Percentiles rank a stretch among this genome's conserved stretches.
phyloP scores from a whole-genome alignment of 2,797 vertebrate genomes.

The Anableps anableps region DNA sequence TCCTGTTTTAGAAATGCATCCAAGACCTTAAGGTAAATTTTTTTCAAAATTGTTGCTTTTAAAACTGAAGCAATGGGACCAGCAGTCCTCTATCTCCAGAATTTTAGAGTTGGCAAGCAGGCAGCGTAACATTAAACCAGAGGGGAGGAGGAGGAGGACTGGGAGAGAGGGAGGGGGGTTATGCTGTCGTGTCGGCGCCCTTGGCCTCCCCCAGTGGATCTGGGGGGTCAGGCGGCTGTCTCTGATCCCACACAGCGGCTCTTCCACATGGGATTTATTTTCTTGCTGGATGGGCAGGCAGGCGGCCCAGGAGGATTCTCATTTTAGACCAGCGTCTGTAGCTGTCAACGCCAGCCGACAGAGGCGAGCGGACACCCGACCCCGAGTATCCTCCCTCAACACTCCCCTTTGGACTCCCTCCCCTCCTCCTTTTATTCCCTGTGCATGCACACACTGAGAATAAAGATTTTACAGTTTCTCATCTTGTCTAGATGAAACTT shows the following conservation, averaged over 20 bases:
- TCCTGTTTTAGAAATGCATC: conserved; percentile 59
- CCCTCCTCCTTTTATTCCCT: conserved; percentile 56
- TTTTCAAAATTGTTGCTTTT: conserved; percentile 33
- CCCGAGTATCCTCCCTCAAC: conserved; percentile 78
- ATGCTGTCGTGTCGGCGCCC: conserved; percentile 82
- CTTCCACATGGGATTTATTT: conserved; percentile 86
- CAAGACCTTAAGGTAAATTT: conserved; percentile 54
- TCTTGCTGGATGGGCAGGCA: conserved; percentile 82
- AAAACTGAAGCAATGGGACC: conserved; percentile 50
- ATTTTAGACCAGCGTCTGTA: conserved; percentile 85
- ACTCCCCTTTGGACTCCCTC: conserved; percentile 71
- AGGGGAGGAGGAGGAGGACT: conserved; percentile 50
- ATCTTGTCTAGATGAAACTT: conserved; percentile 39
- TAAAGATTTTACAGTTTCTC: conserved; percentile 35
- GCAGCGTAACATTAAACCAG: conserved; percentile 81
- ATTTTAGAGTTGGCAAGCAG: conserved; percentile 73
- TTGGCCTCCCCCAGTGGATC: conserved; percentile 80
- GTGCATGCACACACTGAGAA: conserved; percentile 29
- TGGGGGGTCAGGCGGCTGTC: conserved; percentile 83
- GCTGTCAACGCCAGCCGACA: conserved; percentile 83
- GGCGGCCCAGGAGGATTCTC: conserved; percentile 81
- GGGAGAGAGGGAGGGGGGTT: conserved; percentile 48
- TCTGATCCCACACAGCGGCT: conserved; percentile 83
- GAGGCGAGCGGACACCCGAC: conserved; percentile 81
- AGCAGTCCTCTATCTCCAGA: conserved; percentile 58